These are phyloP conservation scores for Elgonia sp. DNA, from an alignment of 2,888 invertebrate genomes.

Conservation along the genomic window DNA sequence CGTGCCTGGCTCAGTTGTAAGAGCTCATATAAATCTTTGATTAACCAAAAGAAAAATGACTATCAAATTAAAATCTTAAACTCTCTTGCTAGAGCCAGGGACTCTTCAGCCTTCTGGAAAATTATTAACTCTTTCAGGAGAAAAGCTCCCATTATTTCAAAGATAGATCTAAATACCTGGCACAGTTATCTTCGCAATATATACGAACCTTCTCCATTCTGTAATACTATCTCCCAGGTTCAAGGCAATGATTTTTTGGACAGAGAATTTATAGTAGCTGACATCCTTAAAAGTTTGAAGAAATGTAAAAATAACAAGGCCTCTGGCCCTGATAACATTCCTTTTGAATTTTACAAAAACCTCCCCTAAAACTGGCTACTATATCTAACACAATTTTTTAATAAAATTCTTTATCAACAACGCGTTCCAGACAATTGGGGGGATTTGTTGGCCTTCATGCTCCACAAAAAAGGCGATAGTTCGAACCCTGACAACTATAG, in stretches of 20 bases:
- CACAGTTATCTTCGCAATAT: neutral
- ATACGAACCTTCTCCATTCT: neutral
- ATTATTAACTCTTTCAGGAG: neutral
- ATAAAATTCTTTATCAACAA: neutral
- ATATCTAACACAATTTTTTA: neutral
- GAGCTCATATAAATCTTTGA: neutral
- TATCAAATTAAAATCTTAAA: neutral
- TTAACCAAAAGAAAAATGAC: neutral
- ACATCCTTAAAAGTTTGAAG: neutral
- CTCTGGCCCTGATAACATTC: neutral
- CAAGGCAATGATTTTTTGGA: neutral
- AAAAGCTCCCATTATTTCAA: neutral
- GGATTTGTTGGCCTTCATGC: conserved; percentile 19
- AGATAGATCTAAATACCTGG: neutral
- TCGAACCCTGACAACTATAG: conserved; percentile 27
- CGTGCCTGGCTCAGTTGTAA: neutral
- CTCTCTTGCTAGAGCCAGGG: neutral
- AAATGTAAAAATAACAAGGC: conserved; percentile 4
- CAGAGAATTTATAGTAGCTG: neutral
- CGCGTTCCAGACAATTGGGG: conserved; percentile 3
- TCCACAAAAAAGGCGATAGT: conserved; percentile 23
- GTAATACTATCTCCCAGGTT: no score
- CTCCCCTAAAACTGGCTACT: conserved; percentile 17
- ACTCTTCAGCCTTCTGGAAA: neutral
- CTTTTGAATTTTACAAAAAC: conserved; percentile 3